Base-by-base conservation (phyloP, 2,113 vertebrate genomes). In the Anser brachyrhynchus region DNA sequence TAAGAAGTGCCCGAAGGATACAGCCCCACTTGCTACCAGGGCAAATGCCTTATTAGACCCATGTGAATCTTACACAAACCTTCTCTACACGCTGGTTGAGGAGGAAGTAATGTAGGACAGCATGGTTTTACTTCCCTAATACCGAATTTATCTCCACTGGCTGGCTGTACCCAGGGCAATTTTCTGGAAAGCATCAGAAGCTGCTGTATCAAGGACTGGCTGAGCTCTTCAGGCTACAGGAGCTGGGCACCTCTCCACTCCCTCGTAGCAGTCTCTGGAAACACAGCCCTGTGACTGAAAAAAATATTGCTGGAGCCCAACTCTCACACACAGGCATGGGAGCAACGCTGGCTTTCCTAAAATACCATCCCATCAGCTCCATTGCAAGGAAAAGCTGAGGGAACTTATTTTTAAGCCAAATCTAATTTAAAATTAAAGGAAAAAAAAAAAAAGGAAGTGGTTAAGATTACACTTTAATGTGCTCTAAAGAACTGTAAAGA, bases 401-500 rank as follows among this genome's bases (percentile, higher is more conserved):
- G 92, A 11, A 29, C 41, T 84, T 77, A 59, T 39, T 81, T 89
- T 90, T 69, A 81, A 92, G 61, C 14, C 41, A 79, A 28, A 82
- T 46, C 18, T 39, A 85, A 81, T 52, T 71, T 7, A 7, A 75
- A 46, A 59, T 29, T 28, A 79, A 58, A 59, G 58, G 39, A 49
- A 41, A 39, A 64, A 61, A 19, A 61, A 19, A 71, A 44, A 87
- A 84, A 87, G 86, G 92, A 95, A 92, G 92, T 79, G 51, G 77
- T 83, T 89, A 43, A 46, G 26, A 46, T 8, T 33, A 78, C 55
- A 69, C 92, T 95, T 90, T 75, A 44, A 51, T 78, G 31, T 81
- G 80, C 74, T 83, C 44, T 89, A 82, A 58, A 89, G 93, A 96
- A 79, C 71, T 76, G 55, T 59, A 84, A 87, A 96, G 70, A 22